Evolutionary conservation across 2,797 vertebrate species (phyloP).

Genomic region (Sebastes hubbsi): DNA sequence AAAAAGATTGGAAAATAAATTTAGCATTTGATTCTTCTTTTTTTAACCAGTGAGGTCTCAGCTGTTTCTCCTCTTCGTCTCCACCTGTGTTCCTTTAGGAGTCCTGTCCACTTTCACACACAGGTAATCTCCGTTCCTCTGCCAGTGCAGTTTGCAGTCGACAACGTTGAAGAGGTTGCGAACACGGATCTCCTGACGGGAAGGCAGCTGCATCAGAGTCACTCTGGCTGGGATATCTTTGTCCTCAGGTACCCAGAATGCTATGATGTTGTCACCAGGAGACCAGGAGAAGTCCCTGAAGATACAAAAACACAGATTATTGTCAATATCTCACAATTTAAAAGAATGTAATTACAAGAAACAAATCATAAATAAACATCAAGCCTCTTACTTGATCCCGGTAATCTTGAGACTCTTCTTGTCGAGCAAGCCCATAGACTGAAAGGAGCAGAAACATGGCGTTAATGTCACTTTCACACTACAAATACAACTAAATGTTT

Average conservation of each 20-base stretch:
- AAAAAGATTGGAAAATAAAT: neutral
- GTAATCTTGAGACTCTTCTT: slow-evolving; percentile 98
- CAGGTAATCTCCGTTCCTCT: slow-evolving; percentile 96
- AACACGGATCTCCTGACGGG: slow-evolving; percentile 96
- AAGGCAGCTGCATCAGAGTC: slow-evolving; percentile 96
- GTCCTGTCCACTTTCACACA: slow-evolving; percentile 98
- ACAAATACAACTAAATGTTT: neutral
- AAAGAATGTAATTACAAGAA: neutral
- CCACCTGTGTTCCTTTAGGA: slow-evolving; percentile 93
- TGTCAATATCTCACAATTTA: neutral
- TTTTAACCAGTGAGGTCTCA: neutral
- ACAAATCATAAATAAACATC: neutral
- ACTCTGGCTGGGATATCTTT: slow-evolving; percentile 98
- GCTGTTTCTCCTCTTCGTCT: neutral
- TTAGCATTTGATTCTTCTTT: neutral
- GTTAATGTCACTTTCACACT: neutral
- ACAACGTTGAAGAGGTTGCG: slow-evolving; percentile 98
- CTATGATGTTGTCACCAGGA: slow-evolving; percentile 97
- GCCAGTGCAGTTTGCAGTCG: slow-evolving; percentile 98
- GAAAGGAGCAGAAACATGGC: slow-evolving; percentile 30
- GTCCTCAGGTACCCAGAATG: slow-evolving; percentile 99
- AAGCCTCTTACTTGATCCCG: slow-evolving; percentile 92
- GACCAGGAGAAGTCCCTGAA: slow-evolving; percentile 98
- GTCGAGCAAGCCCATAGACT: slow-evolving; percentile 98
- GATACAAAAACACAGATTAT: neutral